A percentile compares a stretch with the other conserved stretches of the same genome.
These are phyloP conservation scores for Acestrorhynchus altus DNA, from an alignment of 2,797 vertebrate genomes.

Conservation along the genomic window DNA sequence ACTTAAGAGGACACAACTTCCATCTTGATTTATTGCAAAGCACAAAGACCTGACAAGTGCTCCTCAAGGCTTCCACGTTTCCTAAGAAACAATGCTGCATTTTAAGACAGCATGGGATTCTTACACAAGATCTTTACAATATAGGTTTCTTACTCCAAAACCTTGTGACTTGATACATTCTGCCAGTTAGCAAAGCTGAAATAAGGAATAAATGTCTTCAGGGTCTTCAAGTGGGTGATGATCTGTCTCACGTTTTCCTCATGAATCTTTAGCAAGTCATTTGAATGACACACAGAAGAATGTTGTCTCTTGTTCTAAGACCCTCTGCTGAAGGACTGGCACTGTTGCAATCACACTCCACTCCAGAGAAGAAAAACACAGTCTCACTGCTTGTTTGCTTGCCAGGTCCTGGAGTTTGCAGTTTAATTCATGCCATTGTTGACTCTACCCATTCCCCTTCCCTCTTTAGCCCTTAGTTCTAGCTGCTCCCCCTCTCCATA, in stretches of 20 bases:
- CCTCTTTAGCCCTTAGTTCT: conserved; percentile 44
- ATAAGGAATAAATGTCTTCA: not conserved
- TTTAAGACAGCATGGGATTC: conserved; percentile 13
- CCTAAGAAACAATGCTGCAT: conserved; percentile 12
- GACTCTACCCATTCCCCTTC: conserved; percentile 58
- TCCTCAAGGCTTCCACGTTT: conserved; percentile 38
- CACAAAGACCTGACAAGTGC: conserved; percentile 39
- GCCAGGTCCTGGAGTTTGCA: conserved; percentile 59
- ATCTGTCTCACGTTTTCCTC: conserved; percentile 15
- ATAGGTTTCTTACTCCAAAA: not conserved
- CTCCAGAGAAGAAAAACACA: conserved; percentile 50
- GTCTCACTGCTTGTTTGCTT: conserved; percentile 60
- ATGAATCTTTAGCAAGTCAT: conserved; percentile 34
- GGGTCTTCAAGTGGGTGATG: not conserved
- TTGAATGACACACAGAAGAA: conserved; percentile 41
- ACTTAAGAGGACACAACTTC: conserved; percentile 17
- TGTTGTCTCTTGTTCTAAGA: conserved; percentile 31
- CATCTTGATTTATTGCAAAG: conserved; percentile 52
- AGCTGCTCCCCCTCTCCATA: conserved; percentile 36
- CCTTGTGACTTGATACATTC: not conserved
- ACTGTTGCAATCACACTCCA: conserved; percentile 64
- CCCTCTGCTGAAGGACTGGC: conserved; percentile 50
- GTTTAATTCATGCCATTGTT: conserved; percentile 75
- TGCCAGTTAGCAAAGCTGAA: not conserved
- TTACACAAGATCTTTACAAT: not conserved